A percentile compares a stretch with the other conserved stretches of the same genome.
Conservation (phyloP, 2,888 invertebrate genomes). For the Drosophila falleni region DNA sequence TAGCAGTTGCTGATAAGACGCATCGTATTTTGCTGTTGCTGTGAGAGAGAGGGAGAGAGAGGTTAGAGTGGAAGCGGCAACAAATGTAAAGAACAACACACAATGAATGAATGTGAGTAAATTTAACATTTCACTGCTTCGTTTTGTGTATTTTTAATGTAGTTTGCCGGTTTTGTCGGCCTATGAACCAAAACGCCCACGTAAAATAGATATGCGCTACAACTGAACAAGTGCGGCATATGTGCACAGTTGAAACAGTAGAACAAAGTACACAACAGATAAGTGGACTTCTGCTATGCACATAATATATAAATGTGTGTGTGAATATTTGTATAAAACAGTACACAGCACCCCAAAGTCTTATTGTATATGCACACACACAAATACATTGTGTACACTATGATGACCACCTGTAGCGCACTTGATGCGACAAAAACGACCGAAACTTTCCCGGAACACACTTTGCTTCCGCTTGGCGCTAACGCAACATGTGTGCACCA, state of each 20-base stretch:
- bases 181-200: slow-evolving; percentile 64
- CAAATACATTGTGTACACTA: slow-evolving; percentile 7
- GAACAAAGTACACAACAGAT: neutral
- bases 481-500: slow-evolving; percentile 71
- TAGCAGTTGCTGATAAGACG: slow-evolving; percentile 66
- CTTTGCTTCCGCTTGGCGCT: slow-evolving; percentile 65
- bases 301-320: slow-evolving; percentile 17
- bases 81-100: slow-evolving; percentile 33
- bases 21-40: slow-evolving; percentile 1
- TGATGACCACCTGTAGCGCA: slow-evolving; percentile 50
- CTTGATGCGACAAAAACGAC: slow-evolving; percentile 29
- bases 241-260: slow-evolving; percentile 4
- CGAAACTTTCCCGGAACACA: slow-evolving; percentile 52
- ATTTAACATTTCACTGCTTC: slow-evolving; percentile 68
- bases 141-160: slow-evolving; percentile 49
- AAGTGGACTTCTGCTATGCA: slow-evolving; percentile 12
- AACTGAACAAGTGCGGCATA: slow-evolving; percentile 10
- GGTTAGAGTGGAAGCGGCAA: slow-evolving; percentile 29
- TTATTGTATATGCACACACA: slow-evolving; percentile 5
- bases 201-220: slow-evolving; percentile 47
- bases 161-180: slow-evolving; percentile 60
- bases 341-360: neutral
- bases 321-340: neutral
- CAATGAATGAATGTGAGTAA: slow-evolving; percentile 61
- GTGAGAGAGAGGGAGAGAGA: neutral